A percentile compares a stretch with the other conserved stretches of the same genome.
phyloP scores from a whole-genome alignment of 1,140 invertebrate genomes.

The Drosophila dunni region DNA sequence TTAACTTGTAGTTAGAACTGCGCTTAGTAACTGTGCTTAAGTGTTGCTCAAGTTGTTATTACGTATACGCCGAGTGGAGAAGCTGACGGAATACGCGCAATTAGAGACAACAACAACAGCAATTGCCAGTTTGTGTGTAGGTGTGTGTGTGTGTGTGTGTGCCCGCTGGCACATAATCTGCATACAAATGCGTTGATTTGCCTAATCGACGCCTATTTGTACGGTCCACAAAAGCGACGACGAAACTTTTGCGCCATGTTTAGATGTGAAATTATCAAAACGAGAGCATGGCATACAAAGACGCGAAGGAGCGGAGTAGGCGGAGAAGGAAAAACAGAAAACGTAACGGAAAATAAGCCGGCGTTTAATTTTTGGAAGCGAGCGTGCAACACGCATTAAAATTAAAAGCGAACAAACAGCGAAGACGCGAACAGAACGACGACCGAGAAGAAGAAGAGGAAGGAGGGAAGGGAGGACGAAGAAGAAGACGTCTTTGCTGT shows the following conservation, averaged over 20 bases:
- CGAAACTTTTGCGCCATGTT: constrained; percentile 57
- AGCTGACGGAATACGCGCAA: constrained; percentile 66
- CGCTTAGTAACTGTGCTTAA: background rate
- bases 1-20: background rate
- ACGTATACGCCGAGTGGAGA: constrained; percentile 67
- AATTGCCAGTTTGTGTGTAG: constrained; percentile 3
- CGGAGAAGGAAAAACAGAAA: background rate
- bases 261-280: constrained; percentile 58
- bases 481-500: constrained; percentile 30
- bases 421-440: constrained; percentile 14
- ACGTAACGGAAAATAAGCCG: constrained; percentile 66
- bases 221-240: constrained; percentile 52
- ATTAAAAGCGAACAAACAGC: constrained; percentile 69
- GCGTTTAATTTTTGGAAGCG: constrained; percentile 77
- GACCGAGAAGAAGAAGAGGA: background rate
- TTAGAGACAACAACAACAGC: constrained; percentile 61
- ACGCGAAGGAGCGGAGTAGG: background rate
- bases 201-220: constrained; percentile 82
- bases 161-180: constrained; percentile 75
- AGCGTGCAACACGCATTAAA: constrained; percentile 79
- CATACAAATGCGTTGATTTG: constrained; percentile 83
- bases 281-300: background rate
- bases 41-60: constrained; percentile 57
- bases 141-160: constrained; percentile 19
- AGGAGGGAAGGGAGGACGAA: background rate